Evolutionary conservation across 2,113 vertebrate genomes (phyloP), one percentile per base, ranked within the genome.

Genomic region (Oceanites oceanicus): DNA sequence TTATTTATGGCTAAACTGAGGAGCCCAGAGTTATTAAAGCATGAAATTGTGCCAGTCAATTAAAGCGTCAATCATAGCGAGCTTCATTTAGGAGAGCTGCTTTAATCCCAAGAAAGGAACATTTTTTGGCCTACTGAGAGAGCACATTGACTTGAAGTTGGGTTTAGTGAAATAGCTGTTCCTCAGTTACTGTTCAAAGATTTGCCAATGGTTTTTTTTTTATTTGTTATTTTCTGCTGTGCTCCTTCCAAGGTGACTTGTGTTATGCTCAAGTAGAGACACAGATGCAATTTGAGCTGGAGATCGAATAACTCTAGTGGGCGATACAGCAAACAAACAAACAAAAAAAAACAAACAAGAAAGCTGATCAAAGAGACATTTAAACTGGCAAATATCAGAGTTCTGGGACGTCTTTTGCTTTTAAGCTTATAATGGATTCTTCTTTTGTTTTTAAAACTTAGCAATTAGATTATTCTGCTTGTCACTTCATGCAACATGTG

Each of bases 31-130:
- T 94, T 96, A 95, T 96, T 97, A 95, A 95, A 88, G 96, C 94
- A 95, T 97, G 96, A 96, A 97, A 97, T 97, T 97, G 92, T 90
- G 91, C 96, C 97, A 95, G 97, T 95, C 96, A 97, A 95, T 97
- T 96, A 97, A 92, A 85, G 62, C 3, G 15, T 97, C 96, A 95
- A 68, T 97, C 95, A 95, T 1, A 53, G 80, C 25, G 84, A 86
- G 80, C 30, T n/a, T 95, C 92, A 45, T 95, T 97, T 94, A 76
- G 66, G 58, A 92, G 49, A 95, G 81, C 67, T 82, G 91, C 94
- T 95, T 96, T 96, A 97, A 97, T 97, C 94, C 91, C 50, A 70
- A 50, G 78, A 56, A 90, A 85, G 21, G 76, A 89, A 90, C 22
- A 26, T 66, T 77, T 86, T 86, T 96, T 93, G 58, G 94, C 92